A percentile compares a stretch with the other conserved stretches of the same genome.
phyloP scores from a whole-genome alignment of 2,888 invertebrate species.

The Xestia c-nigrum region DNA sequence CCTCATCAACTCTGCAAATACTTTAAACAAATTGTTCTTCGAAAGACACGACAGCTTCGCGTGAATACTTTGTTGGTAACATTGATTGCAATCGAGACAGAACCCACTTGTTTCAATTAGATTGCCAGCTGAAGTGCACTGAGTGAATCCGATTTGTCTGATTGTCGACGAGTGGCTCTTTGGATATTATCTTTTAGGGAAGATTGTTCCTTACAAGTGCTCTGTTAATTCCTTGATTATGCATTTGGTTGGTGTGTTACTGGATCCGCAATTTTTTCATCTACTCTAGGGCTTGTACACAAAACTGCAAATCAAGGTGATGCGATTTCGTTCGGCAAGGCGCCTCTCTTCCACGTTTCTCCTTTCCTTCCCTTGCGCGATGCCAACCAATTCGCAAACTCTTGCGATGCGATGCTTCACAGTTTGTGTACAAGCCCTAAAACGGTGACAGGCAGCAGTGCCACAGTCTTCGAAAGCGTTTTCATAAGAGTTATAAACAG shows the following conservation, averaged over 20 bases:
- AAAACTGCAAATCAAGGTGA: too few species aligned
- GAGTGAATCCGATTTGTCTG: slow-evolving; percentile 23
- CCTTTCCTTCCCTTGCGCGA: too few species aligned
- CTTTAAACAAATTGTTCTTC: background rate
- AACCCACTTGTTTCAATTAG: slow-evolving; percentile 23
- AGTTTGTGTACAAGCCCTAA: background rate
- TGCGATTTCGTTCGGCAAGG: too few species aligned
- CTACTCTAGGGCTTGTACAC: too few species aligned
- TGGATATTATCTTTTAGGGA: background rate
- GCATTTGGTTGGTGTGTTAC: background rate
- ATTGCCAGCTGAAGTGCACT: slow-evolving; percentile 6
- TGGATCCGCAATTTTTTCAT: background rate
- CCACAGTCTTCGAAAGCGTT: background rate
- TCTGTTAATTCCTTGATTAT: background rate
- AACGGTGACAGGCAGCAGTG: background rate
- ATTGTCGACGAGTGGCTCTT: slow-evolving; percentile 17
- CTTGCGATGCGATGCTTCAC: too few species aligned
- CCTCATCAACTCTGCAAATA: background rate
- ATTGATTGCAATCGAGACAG: slow-evolving; percentile 14
- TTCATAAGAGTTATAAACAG: background rate
- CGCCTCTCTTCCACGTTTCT: too few species aligned
- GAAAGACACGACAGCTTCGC: slow-evolving; percentile 1
- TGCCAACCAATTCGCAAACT: too few species aligned
- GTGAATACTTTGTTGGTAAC: slow-evolving; percentile 6
- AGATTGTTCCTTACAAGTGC: background rate